Evolutionary conservation across 2,113 vertebrate genomes (phyloP).

Genomic region (Strigops habroptila): DNA sequence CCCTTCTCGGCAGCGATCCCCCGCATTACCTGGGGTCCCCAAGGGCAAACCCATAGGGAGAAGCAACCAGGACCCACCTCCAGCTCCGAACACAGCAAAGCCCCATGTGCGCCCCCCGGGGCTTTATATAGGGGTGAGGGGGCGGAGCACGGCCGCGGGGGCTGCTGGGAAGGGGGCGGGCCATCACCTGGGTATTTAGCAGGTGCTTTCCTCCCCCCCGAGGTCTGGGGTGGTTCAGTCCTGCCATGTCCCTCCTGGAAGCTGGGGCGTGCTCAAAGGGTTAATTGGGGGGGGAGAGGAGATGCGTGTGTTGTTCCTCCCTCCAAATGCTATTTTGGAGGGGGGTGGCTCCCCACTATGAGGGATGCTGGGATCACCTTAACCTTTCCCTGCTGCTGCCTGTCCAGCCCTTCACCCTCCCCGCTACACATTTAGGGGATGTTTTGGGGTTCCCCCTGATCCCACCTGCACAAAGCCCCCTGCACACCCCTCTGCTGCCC

Average conservation of each 20-base stretch:
- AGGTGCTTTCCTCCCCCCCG: background rate
- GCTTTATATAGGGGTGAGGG: background rate
- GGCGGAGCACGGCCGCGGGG: background rate
- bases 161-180: background rate
- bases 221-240: background rate
- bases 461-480: background rate
- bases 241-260: too few relatives aligned
- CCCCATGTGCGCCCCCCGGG: background rate
- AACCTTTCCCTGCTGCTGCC: background rate
- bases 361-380: background rate
- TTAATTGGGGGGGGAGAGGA: background rate
- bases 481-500: too few relatives aligned
- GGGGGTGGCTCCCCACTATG: background rate
- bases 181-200: background rate
- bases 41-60: background rate
- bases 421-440: too few relatives aligned
- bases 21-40: background rate
- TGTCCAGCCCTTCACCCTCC: too few relatives aligned
- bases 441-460: background rate
- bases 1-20: background rate
- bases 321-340: fast-evolving
- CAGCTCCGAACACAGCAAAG: background rate
- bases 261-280: background rate
- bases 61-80: background rate
- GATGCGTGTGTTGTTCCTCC: too few relatives aligned